Base-by-base conservation (phyloP, 2,888 invertebrate species). In the Clusia tigrina region DNA sequence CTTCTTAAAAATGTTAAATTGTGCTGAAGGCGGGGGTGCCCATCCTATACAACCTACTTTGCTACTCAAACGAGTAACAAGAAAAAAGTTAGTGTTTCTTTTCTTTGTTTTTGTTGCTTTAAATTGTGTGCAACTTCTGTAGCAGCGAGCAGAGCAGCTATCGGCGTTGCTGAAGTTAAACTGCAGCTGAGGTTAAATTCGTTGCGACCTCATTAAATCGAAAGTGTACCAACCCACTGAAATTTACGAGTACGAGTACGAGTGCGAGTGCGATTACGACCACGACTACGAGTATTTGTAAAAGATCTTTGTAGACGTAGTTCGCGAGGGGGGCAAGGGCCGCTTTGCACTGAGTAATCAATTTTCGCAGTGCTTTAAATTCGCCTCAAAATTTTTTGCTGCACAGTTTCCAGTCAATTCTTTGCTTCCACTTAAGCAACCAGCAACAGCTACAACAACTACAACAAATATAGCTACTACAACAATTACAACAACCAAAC, bases 141-240 rank as follows among this genome's bases (percentile, higher is more conserved):
- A 5, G n/a, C n/a, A 5, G n/a, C 42, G 2, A 42, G 2, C n/a
- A 32, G 32, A 9, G n/a, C 42, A n/a, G 42, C 42, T n/a, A 42
- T n/a, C 42, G n/a, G 9, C n/a, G 42, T 3, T 42, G 42, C n/a
- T 42, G n/a, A 48, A 48, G 48, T 15, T 48, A 48, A 48, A 48
- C 3, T 20, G 48, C 48, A 3, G 22, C 22, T 22, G 15, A 20
- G 48, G 22, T 48, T 22, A 48, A 48, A 48, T 48, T 20, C 48
- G 22, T 20, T 20, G 20, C 22, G 48, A 48, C 48, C 48, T 20
- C 48, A 48, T 48, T 48, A 48, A 48, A 48, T n/a, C 48, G 6
- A 48, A 2, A 48, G 15, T 20, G 12, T 32, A 12, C 32, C 32
- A 42, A 42, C 42, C 9, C n/a, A 15, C 12, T 15, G 12, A 42